Conservation (phyloP, 1,140 invertebrate genomes). For the Bactericera cockerelli region DNA sequence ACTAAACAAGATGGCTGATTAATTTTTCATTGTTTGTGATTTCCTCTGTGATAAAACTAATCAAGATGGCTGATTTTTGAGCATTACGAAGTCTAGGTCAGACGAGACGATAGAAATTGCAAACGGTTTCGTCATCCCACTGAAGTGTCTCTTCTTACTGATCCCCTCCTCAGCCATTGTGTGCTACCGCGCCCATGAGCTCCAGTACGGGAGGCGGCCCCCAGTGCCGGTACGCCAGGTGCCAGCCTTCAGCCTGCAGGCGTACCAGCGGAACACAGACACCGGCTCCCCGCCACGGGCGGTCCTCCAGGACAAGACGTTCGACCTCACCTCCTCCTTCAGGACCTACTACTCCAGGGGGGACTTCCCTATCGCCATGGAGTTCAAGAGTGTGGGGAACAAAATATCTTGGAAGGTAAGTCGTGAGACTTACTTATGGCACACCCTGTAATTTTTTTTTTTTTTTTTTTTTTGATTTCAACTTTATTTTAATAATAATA, state of each 20-base stretch:
- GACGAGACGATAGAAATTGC: too few relatives aligned
- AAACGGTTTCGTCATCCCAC: too few relatives aligned
- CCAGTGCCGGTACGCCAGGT: conserved; percentile 33
- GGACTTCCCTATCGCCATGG: conserved; percentile 69
- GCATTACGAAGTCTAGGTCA: too few relatives aligned
- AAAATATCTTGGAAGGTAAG: conserved; percentile 68
- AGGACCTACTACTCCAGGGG: conserved; percentile 70
- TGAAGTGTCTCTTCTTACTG: too few relatives aligned
- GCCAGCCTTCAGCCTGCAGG: conserved; percentile 63
- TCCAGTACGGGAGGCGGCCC: neutral
- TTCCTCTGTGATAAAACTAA: too few relatives aligned
- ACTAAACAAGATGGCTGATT: too few relatives aligned
- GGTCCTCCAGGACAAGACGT: conserved; percentile 28
- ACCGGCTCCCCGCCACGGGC: conserved; percentile 46
- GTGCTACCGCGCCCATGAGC: neutral
- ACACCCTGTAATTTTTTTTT: neutral
- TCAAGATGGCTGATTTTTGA: too few relatives aligned
- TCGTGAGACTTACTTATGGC: neutral
- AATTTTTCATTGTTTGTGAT: too few relatives aligned
- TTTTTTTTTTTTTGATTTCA: too few relatives aligned
- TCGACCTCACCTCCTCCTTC: conserved; percentile 45
- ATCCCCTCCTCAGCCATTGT: neutral
- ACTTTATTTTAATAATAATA: too few relatives aligned
- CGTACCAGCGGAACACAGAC: conserved; percentile 53
- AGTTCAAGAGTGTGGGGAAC: conserved; percentile 57